These are phyloP conservation scores for Ictidomys tridecemlineatus DNA, from an alignment of 2,113 vertebrate genomes.

Conservation along the genomic window DNA sequence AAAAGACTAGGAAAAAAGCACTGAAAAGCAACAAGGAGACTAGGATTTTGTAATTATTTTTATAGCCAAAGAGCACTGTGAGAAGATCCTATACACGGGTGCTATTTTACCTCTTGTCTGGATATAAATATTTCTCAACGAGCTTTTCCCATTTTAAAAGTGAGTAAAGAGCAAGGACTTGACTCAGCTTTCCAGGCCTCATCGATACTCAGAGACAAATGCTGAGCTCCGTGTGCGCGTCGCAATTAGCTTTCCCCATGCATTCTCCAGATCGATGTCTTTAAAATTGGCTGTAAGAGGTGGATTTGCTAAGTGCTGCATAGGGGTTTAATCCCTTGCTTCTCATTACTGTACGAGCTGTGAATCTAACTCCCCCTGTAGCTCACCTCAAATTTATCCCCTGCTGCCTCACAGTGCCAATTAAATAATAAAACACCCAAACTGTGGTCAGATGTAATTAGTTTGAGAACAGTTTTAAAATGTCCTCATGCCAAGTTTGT, in stretches of 20 bases:
- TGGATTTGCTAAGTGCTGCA: constrained; percentile 40
- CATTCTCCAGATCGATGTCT: constrained; percentile 39
- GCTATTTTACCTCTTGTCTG: background rate
- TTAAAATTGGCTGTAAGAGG: constrained; percentile 50
- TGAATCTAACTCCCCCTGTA: constrained; percentile 39
- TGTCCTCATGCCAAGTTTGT: constrained; percentile 50
- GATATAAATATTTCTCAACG: background rate
- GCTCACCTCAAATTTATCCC: background rate
- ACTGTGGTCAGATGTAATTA: constrained; percentile 61
- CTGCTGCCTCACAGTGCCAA: constrained; percentile 57
- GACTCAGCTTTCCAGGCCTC: background rate
- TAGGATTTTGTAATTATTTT: constrained; percentile 33
- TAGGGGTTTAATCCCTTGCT: constrained; percentile 54
- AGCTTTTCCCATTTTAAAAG: background rate
- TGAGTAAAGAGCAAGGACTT: background rate
- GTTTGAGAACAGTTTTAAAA: constrained; percentile 64
- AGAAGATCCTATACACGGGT: constrained; percentile 20
- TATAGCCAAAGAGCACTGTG: background rate
- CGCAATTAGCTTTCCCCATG: constrained; percentile 24
- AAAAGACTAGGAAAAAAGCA: background rate
- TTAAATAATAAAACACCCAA: constrained; percentile 70
- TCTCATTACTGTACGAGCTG: constrained; percentile 61
- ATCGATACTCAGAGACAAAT: background rate
- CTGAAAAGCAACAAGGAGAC: background rate
- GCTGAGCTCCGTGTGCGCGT: constrained; percentile 19